Percentiles rank a stretch among this genome's conserved stretches.
phyloP scores from a whole-genome alignment of 1,140 invertebrate genomes.

The Ruditapes philippinarum region DNA sequence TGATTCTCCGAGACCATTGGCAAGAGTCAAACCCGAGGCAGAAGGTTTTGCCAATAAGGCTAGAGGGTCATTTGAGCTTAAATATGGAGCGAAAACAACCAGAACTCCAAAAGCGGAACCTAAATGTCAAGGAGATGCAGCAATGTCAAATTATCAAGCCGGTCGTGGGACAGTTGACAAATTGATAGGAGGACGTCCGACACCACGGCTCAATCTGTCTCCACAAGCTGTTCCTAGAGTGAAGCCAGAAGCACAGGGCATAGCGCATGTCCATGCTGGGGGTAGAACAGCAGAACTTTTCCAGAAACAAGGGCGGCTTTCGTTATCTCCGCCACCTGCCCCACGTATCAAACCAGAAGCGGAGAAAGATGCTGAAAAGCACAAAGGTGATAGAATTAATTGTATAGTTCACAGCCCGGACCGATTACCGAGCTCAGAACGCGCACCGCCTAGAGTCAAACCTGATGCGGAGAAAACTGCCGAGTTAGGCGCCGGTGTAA shows the following conservation, averaged over 20 bases:
- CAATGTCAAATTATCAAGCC: conserved; percentile 75
- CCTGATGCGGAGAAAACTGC: conserved; percentile 75
- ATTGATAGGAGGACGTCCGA: conserved; percentile 75
- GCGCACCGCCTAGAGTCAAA: conserved; percentile 76
- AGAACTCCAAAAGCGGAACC: conserved; percentile 73
- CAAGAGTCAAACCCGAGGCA: conserved; percentile 79
- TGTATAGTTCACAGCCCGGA: conserved; percentile 70
- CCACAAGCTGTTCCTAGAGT: conserved; percentile 71
- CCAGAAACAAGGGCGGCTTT: conserved; percentile 66
- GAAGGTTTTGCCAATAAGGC: conserved; percentile 73
- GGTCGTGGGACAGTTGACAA: conserved; percentile 75
- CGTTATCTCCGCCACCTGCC: conserved; percentile 69
- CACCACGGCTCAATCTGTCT: conserved; percentile 65
- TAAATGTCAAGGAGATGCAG: conserved; percentile 75
- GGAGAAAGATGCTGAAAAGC: conserved; percentile 77
- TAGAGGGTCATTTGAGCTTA: conserved; percentile 74
- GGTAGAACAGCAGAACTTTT: conserved; percentile 69
- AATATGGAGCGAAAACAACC: conserved; percentile 67
- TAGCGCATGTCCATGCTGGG: conserved; percentile 69
- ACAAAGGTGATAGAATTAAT: conserved; percentile 75
- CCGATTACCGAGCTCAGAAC: conserved; percentile 61
- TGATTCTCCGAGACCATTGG: conserved; percentile 60
- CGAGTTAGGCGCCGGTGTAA: conserved; percentile 75
- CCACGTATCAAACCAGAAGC: conserved; percentile 81
- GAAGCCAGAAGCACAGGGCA: conserved; percentile 71